Evolutionary conservation across 2,797 vertebrate genomes (phyloP), one percentile per base, ranked within the genome.

Genomic region (Ctenopoma multispine): DNA sequence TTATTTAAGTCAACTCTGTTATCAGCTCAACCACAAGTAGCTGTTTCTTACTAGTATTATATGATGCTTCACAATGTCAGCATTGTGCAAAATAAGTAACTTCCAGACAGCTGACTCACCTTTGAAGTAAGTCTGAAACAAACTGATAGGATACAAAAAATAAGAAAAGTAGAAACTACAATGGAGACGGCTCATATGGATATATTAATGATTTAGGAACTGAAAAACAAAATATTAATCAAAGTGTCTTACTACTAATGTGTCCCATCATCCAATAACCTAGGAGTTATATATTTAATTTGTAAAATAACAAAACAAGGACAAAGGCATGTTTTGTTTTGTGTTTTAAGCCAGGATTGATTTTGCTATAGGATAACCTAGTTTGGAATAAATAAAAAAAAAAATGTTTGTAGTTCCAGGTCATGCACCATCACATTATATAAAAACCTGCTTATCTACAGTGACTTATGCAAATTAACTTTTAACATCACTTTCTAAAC

Each of bases 71-170:
- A 13, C 72, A 59, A 64, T 51, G 27, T n/a, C 17, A 54, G 10
- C 18, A 29, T 13, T 11, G 27, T 43, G 20, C 20, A 38, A 74
- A 57, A 59, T 24, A 64, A 49, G 29, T 36, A 43, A 27, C 34
- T 58, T 50, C 13, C 34, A 34, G 31, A 34, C 31, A 34, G 31
- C 1, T 60, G 31, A 69, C 31, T 34, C 9, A 67, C 41, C 54
- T 73, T 70, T 59, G 57, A 79, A 71, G 66, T 34, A 34, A 3
- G 31, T 34, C 31, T 77, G n/a, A 72, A 27, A 8, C 1, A 8
- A 34, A 9, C 31, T 61, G 48, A 61, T 63, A 50, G 4, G 24
- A 61, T 68, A 31, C 27, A 75, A 23, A 75, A 23, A 50, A 8
- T 13, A 34, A 8, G 10, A 60, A 63, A 46, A 36, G 8, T 24